Conservation (phyloP, 1,140 invertebrate species). For the Pseudomyrmex pallidus region DNA sequence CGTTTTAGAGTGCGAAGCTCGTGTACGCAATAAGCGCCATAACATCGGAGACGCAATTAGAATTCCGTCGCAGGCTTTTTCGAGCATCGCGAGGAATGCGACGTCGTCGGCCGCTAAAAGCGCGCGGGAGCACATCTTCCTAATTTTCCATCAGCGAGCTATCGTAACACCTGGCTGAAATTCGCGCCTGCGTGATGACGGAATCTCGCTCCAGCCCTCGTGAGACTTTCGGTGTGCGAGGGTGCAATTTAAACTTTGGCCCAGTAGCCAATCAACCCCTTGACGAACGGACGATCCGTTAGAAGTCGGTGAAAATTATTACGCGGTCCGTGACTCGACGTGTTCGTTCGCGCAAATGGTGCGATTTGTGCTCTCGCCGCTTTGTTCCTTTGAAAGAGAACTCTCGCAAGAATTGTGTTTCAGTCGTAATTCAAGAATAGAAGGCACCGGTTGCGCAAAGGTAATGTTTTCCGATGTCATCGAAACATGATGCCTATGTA, state of each 20-base stretch:
- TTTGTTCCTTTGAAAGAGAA: not conserved
- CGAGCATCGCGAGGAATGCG: conserved; percentile 11
- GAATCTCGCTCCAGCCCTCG: conserved; percentile 60
- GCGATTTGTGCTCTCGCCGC: not conserved
- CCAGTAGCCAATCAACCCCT: conserved; percentile 77
- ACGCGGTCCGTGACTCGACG: not conserved
- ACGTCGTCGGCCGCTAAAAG: conserved; percentile 15
- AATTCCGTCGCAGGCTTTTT: conserved; percentile 17
- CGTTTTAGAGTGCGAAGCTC: not conserved
- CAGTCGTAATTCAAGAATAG: conserved; percentile 32
- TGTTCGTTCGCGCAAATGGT: not conserved
- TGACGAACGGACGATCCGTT: conserved; percentile 52
- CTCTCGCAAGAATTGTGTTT: not conserved
- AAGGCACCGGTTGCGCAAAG: conserved; percentile 33
- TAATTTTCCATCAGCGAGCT: conserved; percentile 58
- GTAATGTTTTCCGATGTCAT: conserved; percentile 3
- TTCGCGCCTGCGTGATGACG: conserved; percentile 77
- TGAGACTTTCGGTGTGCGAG: conserved; percentile 69
- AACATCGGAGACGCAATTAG: conserved; percentile 38
- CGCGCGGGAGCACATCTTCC: conserved; percentile 1
- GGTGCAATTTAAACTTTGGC: conserved; percentile 79
- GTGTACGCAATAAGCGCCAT: not conserved
- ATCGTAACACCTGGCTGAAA: conserved; percentile 75
- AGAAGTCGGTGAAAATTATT: conserved; percentile 12
- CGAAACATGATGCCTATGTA: not conserved